Conservation (phyloP, 2,797 vertebrate species). For the Loriculus beryllinus region DNA sequence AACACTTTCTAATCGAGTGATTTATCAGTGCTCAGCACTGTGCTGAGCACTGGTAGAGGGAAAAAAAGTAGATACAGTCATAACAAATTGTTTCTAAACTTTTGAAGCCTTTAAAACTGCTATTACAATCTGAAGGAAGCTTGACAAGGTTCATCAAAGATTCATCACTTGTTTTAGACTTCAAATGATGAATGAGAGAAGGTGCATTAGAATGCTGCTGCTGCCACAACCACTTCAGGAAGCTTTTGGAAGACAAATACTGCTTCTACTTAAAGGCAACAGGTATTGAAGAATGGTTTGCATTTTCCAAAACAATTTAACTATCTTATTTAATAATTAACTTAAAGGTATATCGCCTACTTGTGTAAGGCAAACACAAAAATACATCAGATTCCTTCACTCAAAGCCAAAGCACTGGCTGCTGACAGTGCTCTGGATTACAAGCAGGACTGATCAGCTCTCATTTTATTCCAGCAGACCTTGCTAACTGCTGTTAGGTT, state of each 20-base stretch:
- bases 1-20: not conserved
- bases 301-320: not conserved
- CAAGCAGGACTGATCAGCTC: not conserved
- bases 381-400: not conserved
- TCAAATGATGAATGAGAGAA: slow-evolving; percentile 26
- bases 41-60: not conserved
- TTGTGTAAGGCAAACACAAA: not conserved
- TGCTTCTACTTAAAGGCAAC: not conserved
- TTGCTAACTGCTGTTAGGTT: not conserved
- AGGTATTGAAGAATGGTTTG: not conserved
- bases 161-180: not conserved
- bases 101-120: not conserved
- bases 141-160: slow-evolving; percentile 42
- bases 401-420: not conserved
- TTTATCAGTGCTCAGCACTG: not conserved
- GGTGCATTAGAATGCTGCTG: slow-evolving; percentile 25
- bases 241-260: not conserved
- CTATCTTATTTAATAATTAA: not conserved
- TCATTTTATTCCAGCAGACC: not conserved
- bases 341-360: not conserved
- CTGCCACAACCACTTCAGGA: not conserved
- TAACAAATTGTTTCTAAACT: not conserved
- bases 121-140: not conserved
- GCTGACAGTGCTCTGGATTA: not conserved
- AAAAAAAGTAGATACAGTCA: not conserved